Evolutionary conservation across 2,888 invertebrate genomes (phyloP).

Genomic region (Schrankia costaestrigalis): DNA sequence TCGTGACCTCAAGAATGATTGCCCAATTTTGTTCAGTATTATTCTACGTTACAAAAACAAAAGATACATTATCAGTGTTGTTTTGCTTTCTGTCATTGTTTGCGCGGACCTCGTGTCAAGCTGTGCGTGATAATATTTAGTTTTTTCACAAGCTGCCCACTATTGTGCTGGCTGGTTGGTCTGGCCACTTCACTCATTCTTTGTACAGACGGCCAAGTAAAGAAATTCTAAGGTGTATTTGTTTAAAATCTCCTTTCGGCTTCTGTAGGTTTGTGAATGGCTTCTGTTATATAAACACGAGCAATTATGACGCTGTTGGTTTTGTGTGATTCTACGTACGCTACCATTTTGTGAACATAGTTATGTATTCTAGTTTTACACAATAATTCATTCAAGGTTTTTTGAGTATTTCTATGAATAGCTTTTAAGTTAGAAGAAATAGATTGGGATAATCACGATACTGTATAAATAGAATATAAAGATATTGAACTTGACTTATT

Average conservation of each 20-base stretch:
- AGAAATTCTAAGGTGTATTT: conserved; percentile 69
- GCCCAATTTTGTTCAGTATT: conserved; percentile 25
- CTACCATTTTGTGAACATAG: conserved; percentile 31
- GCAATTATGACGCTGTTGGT: conserved; percentile 59
- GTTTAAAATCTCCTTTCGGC: conserved; percentile 72
- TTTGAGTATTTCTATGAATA: too few relatives aligned
- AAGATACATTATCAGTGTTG: conserved; percentile 27
- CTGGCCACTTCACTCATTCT: conserved; percentile 65
- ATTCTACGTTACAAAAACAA: conserved; percentile 37
- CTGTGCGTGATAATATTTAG: conserved; percentile 77
- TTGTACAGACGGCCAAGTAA: conserved; percentile 57
- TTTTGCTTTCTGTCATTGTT: conserved; percentile 41
- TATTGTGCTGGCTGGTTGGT: conserved; percentile 56
- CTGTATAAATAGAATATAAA: too few relatives aligned
- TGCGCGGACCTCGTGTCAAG: conserved; percentile 47
- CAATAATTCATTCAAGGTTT: conserved; percentile 11
- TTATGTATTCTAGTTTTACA: conserved; percentile 18
- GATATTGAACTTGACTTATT: too few relatives aligned
- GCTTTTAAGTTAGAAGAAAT: too few relatives aligned
- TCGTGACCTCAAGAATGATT: conserved; percentile 33
- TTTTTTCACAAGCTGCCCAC: conserved; percentile 58
- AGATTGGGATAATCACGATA: too few relatives aligned
- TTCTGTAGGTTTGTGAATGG: conserved; percentile 70
- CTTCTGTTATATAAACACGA: conserved; percentile 69
- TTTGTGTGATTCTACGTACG: conserved; percentile 37